Percentiles rank a stretch among this genome's conserved stretches.
These are phyloP conservation scores for Parnassius glacialis DNA, from an alignment of 2,888 invertebrate genomes.

Conservation along the genomic window DNA sequence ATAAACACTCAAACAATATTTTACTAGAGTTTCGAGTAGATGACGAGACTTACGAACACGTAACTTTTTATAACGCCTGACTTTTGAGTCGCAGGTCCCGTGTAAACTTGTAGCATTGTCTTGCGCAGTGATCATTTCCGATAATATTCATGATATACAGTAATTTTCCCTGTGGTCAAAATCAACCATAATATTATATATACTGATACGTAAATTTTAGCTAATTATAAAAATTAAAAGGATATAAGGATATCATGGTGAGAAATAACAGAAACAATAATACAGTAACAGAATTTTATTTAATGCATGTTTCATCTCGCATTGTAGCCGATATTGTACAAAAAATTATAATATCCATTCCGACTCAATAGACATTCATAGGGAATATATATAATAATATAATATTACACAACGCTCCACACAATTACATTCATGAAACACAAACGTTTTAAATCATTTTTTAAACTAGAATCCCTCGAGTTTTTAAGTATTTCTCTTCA, in stretches of 20 bases:
- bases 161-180: no score
- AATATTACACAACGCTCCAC: slow-evolving; percentile 75
- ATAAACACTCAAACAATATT: no score
- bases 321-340: slow-evolving; percentile 80
- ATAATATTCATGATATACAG: no score
- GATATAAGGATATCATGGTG: neutral
- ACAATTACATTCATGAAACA: slow-evolving; percentile 76
- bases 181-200: no score
- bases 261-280: slow-evolving; percentile 48
- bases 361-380: slow-evolving; percentile 63
- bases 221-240: neutral
- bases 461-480: slow-evolving; percentile 67
- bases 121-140: no score
- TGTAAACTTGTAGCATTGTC: no score
- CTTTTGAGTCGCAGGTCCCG: no score
- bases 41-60: no score
- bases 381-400: slow-evolving; percentile 53
- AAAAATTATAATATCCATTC: slow-evolving; percentile 75
- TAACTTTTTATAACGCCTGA: no score
- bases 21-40: no score
- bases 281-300: slow-evolving; percentile 81
- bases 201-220: no score
- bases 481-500: slow-evolving; percentile 72
- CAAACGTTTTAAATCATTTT: slow-evolving; percentile 71
- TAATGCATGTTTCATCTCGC: slow-evolving; percentile 76